These are phyloP conservation scores for Orestias chungarensis DNA, from an alignment of 2,797 vertebrate species.

Conservation along the genomic window DNA sequence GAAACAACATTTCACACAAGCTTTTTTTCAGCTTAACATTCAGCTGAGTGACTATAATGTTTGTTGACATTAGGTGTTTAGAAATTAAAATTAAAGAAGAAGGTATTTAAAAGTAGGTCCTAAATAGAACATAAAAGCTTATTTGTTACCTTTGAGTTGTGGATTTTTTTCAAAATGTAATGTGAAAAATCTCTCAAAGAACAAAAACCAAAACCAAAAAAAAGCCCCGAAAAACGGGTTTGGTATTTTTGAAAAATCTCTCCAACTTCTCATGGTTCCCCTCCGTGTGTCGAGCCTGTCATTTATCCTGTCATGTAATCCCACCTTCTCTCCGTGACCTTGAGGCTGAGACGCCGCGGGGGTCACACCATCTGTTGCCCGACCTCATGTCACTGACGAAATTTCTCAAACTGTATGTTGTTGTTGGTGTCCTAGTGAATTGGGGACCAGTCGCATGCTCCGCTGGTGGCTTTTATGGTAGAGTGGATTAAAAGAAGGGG, in stretches of 20 bases:
- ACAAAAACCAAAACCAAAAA: no score
- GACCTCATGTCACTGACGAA: conserved; percentile 1
- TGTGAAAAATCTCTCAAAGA: background rate
- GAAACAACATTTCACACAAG: background rate
- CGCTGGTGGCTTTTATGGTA: background rate
- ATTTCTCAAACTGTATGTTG: background rate
- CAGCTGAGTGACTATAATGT: background rate
- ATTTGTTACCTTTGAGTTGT: background rate
- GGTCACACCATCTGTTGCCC: conserved; percentile 13
- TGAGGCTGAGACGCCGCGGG: background rate
- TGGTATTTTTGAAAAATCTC: background rate
- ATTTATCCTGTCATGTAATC: conserved; percentile 16
- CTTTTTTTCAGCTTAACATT: background rate
- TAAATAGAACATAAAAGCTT: background rate
- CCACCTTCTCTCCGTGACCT: conserved; percentile 1
- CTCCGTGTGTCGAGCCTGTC: background rate
- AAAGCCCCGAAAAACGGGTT: no score
- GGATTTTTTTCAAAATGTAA: background rate
- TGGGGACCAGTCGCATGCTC: background rate
- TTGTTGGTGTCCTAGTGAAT: background rate
- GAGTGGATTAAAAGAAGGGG: background rate
- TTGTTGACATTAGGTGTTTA: background rate
- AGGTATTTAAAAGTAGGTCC: background rate
- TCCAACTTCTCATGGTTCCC: background rate
- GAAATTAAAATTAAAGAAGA: background rate